Percentiles rank a stretch among this genome's conserved stretches.
Conservation (phyloP, 2,888 invertebrate genomes). For the Antitype chi region DNA sequence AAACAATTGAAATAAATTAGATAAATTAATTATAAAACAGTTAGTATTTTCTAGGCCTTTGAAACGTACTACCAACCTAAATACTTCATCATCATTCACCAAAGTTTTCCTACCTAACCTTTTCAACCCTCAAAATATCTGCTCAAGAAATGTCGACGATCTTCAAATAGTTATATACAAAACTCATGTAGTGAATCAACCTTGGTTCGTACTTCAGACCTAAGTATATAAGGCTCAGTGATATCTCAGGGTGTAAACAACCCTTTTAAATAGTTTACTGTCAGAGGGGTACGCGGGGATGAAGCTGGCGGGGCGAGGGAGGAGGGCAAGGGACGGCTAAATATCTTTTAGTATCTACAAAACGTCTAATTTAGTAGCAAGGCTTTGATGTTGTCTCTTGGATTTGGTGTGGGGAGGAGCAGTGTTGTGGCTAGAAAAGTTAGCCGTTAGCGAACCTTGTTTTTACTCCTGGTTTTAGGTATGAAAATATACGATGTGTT, state of each 20-base stretch:
- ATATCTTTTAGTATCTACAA: conserved; percentile 89
- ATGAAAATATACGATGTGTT: background rate
- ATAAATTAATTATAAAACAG: background rate
- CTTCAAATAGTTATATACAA: conserved; percentile 29
- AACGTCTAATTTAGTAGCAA: conserved; percentile 86
- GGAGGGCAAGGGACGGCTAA: conserved; percentile 75
- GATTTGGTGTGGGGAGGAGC: conserved; percentile 67
- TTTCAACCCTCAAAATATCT: conserved; percentile 14
- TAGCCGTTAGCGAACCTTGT: background rate
- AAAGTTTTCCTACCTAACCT: background rate
- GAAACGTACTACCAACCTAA: background rate
- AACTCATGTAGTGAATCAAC: conserved; percentile 45
- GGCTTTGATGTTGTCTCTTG: conserved; percentile 82
- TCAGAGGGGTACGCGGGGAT: conserved; percentile 62
- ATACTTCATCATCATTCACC: background rate
- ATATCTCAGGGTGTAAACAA: conserved; percentile 83
- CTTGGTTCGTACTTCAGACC: conserved; percentile 51
- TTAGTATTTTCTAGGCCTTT: background rate
- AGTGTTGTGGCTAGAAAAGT: conserved; percentile 20
- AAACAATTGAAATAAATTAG: background rate
- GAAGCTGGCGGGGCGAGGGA: conserved; percentile 27
- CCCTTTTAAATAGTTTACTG: conserved; percentile 87
- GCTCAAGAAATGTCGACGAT: conserved; percentile 5
- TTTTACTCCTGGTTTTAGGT: background rate
- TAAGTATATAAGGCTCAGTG: conserved; percentile 59